phyloP scores from a whole-genome alignment of 2,113 vertebrate genomes.

The Tachycineta bicolor region DNA sequence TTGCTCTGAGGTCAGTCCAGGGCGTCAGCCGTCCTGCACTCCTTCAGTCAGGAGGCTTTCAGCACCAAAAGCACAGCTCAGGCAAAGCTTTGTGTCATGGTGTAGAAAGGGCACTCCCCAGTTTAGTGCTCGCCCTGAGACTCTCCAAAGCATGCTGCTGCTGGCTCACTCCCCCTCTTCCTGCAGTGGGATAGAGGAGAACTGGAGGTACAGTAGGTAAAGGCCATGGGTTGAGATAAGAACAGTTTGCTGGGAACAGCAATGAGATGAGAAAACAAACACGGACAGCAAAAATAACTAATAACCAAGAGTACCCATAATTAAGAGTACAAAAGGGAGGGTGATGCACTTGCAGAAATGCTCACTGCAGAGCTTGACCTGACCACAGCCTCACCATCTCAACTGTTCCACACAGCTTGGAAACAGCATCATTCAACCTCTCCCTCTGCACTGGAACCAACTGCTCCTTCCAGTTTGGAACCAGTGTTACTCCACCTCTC shows the following conservation, averaged over 20 bases:
- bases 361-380: not conserved
- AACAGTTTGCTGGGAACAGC: not conserved
- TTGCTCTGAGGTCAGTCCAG: not conserved
- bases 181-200: not conserved
- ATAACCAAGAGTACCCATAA: not conserved
- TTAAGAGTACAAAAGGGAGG: not conserved
- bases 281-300: not conserved
- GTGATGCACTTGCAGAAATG: not conserved
- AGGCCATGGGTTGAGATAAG: not conserved
- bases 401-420: not conserved
- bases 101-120: not conserved
- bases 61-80: not conserved
- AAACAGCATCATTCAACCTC: accelerated
- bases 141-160: not conserved
- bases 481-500: not conserved
- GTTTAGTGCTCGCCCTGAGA: not conserved
- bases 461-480: not conserved
- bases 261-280: not conserved
- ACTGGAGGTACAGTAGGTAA: not conserved
- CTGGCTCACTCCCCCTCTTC: accelerated
- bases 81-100: not conserved
- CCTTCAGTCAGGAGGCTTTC: not conserved
- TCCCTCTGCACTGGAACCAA: not conserved
- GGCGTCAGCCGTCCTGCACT: accelerated
- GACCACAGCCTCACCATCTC: too few relatives aligned